These are phyloP conservation scores for Chaitophorus viminalis DNA, from an alignment of 2,888 invertebrate species.

Conservation along the genomic window DNA sequence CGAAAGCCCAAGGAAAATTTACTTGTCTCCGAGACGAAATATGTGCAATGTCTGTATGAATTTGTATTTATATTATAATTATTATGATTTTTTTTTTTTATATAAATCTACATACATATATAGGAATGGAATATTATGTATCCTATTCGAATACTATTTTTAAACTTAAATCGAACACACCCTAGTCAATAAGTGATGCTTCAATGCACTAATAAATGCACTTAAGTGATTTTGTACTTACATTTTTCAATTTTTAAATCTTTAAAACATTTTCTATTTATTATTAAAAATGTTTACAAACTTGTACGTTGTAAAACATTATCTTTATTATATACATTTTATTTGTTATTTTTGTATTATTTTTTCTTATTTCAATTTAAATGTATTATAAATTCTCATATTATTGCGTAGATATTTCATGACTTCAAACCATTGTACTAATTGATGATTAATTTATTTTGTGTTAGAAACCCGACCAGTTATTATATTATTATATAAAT, in stretches of 20 bases:
- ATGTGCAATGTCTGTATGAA: constrained; percentile 57
- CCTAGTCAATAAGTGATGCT: constrained; percentile 62
- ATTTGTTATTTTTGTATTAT: constrained; percentile 58
- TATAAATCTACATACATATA: constrained; percentile 8
- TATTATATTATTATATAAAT: constrained; percentile 13
- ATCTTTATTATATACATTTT: constrained; percentile 48
- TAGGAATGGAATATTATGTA: constrained; percentile 37
- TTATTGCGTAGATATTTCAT: constrained; percentile 40
- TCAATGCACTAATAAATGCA: constrained; percentile 60
- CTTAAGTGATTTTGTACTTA: constrained; percentile 60
- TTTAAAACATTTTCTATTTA: constrained; percentile 49
- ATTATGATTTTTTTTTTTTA: background rate
- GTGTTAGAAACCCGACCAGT: constrained; percentile 42
- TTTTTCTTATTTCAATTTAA: constrained; percentile 48
- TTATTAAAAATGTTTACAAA: constrained; percentile 40
- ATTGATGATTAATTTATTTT: constrained; percentile 52
- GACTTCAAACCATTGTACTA: constrained; percentile 46
- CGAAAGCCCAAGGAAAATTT: constrained; percentile 31
- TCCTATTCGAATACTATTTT: constrained; percentile 56
- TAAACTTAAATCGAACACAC: constrained; percentile 60
- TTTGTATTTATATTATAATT: constrained; percentile 48
- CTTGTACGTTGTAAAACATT: constrained; percentile 18
- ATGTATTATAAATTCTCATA: constrained; percentile 48
- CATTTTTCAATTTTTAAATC: constrained; percentile 50
- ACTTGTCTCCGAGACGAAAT: constrained; percentile 37